phyloP scores from a whole-genome alignment of 2,888 invertebrate species.

The Lasioglossum calceatum region DNA sequence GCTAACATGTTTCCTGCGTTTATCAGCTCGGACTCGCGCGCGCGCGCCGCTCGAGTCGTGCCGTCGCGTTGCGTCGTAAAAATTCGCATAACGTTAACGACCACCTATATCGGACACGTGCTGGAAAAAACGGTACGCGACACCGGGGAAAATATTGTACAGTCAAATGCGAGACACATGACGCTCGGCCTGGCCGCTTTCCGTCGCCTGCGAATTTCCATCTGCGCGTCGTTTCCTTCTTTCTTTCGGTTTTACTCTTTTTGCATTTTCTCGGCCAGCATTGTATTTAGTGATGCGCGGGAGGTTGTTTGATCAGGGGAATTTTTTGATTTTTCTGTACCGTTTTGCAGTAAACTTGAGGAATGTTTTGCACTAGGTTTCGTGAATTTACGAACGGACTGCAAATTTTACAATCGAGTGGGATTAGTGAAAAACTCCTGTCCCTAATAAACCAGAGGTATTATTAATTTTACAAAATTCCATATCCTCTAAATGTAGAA shows the following conservation, averaged over 20 bases:
- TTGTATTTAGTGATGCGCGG: background rate
- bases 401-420: too few species aligned
- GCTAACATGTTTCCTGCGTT: conserved; percentile 38
- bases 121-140: conserved; percentile 24
- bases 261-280: background rate
- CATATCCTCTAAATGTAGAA: too few species aligned
- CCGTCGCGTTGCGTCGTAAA: conserved; percentile 28
- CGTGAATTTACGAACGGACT: too few species aligned
- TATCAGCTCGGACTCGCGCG: conserved; percentile 32
- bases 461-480: too few species aligned
- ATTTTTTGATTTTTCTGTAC: too few species aligned
- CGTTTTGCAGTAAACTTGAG: too few species aligned
- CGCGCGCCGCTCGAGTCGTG: background rate
- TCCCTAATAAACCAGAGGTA: too few species aligned
- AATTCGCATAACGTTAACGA: conserved; percentile 46
- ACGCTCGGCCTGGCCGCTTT: background rate
- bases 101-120: conserved; percentile 45
- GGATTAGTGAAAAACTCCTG: too few species aligned
- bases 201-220: background rate
- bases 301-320: background rate
- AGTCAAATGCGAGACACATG: conserved; percentile 8
- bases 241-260: background rate
- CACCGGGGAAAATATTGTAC: conserved; percentile 7
- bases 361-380: too few species aligned
- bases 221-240: background rate